These are phyloP conservation scores for Thecocarcelia acutangulata DNA, from an alignment of 2,888 invertebrate genomes.

Conservation along the genomic window DNA sequence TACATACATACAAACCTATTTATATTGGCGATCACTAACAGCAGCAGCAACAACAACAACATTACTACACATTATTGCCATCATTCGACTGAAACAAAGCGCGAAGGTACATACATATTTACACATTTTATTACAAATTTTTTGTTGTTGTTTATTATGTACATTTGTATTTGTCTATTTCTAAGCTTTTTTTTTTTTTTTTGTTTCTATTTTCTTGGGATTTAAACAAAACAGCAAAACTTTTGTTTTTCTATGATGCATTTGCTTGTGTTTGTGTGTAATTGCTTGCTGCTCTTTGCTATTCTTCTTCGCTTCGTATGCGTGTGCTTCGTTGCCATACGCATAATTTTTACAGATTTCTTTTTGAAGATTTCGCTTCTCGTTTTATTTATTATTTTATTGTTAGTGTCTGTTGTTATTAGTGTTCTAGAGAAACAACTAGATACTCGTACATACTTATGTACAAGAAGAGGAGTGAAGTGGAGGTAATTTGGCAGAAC, in stretches of 20 bases:
- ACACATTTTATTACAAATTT: neutral
- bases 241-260: constrained; percentile 35
- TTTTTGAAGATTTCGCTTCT: neutral
- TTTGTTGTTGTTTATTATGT: constrained; percentile 4
- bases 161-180: constrained; percentile 53
- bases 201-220: too few relatives aligned
- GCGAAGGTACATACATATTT: too few relatives aligned
- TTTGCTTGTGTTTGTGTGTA: constrained; percentile 49
- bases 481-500: constrained; percentile 48
- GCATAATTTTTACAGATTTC: neutral
- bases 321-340: neutral
- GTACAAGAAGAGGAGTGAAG: constrained; percentile 27
- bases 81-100: constrained; percentile 35
- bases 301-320: constrained; percentile 28
- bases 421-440: constrained; percentile 24
- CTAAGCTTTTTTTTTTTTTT: constrained; percentile 50
- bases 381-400: neutral
- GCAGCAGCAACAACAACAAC: constrained; percentile 4
- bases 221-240: constrained; percentile 33
- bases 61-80: constrained; percentile 25
- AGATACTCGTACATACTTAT: too few relatives aligned
- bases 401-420: neutral
- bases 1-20: too few relatives aligned
- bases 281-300: constrained; percentile 15
- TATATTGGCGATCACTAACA: constrained; percentile 43